Evolutionary conservation across 2,797 vertebrate species (phyloP).

Genomic region (Salarias fasciatus): DNA sequence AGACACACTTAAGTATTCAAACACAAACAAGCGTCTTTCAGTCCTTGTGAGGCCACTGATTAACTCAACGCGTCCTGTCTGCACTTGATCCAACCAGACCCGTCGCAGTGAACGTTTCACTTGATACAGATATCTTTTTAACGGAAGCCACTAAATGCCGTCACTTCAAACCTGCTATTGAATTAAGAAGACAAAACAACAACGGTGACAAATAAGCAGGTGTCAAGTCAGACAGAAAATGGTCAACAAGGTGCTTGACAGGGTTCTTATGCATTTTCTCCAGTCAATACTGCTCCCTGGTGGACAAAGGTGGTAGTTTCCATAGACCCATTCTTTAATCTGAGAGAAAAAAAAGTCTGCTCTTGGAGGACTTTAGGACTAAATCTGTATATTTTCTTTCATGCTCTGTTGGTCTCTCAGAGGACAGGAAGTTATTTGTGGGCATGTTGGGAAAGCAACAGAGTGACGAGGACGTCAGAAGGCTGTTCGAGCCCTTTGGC

Average conservation of each 20-base stretch:
- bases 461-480: conserved; percentile 91
- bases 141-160: not conserved
- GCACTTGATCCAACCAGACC: not conserved
- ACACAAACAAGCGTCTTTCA: conserved; percentile 4
- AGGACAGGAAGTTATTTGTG: conserved; percentile 95
- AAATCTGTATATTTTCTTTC: not conserved
- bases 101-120: not conserved
- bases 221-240: conserved; percentile 39
- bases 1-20: conserved; percentile 38
- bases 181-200: not conserved
- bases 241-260: conserved; percentile 33
- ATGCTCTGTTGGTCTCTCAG: conserved; percentile 61
- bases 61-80: not conserved
- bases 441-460: conserved; percentile 96
- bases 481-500: conserved; percentile 93
- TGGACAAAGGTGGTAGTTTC: conserved; percentile 53
- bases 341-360: no score
- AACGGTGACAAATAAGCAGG: conserved; percentile 12
- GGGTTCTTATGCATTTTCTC: no score
- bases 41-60: not conserved
- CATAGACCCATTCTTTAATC: not conserved
- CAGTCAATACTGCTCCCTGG: conserved; percentile 69
- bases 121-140: not conserved
- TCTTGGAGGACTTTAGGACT: no score
- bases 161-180: not conserved